Conservation (phyloP, 2,113 vertebrate genomes). For the Cinclus cinclus region DNA sequence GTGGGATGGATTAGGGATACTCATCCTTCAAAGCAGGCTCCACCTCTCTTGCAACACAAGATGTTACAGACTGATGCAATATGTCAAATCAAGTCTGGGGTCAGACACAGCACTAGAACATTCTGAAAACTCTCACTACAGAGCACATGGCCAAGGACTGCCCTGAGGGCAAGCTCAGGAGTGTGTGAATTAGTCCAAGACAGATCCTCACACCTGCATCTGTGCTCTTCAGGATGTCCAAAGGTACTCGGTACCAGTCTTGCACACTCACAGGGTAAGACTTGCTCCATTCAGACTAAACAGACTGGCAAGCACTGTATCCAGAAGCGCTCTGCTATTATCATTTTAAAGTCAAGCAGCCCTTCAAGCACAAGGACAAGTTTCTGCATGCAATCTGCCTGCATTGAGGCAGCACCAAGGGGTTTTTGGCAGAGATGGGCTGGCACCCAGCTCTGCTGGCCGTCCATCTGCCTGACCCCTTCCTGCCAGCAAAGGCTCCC, state of each 20-base stretch:
- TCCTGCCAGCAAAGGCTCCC: background rate
- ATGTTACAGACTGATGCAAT: background rate
- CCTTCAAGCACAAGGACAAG: background rate
- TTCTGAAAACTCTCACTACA: background rate
- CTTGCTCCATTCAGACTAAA: background rate
- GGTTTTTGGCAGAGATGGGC: background rate
- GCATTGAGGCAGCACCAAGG: background rate
- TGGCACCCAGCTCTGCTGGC: background rate
- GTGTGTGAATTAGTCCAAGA: background rate
- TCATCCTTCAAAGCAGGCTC: background rate
- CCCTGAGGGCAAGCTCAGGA: background rate
- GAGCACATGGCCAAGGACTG: accelerated
- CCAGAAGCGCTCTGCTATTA: background rate
- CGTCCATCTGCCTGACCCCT: background rate
- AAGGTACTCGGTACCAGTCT: background rate
- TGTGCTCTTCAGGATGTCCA: background rate
- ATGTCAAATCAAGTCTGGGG: accelerated
- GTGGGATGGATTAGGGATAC: background rate
- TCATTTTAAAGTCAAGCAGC: background rate
- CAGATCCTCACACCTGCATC: background rate
- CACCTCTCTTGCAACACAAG: background rate
- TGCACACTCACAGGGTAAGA: background rate
- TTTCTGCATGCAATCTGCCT: background rate
- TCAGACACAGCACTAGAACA: background rate
- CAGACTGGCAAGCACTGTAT: background rate